phyloP scores from a whole-genome alignment of 2,888 invertebrate genomes.

The Baccha elongata region DNA sequence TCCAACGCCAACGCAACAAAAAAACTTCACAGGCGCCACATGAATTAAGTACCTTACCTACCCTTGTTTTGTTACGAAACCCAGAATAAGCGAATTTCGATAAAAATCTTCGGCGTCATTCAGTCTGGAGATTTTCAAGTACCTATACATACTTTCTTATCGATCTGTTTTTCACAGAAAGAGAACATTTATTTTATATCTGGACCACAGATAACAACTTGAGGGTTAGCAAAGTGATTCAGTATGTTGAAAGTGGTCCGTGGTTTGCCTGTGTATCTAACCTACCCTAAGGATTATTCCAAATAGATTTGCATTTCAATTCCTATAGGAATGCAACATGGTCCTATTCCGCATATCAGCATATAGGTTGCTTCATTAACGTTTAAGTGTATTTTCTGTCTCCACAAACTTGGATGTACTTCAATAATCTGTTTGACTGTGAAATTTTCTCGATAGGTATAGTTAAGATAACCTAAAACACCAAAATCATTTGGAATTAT shows the following conservation, averaged over 20 bases:
- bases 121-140: constrained; percentile 60
- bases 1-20: constrained; percentile 8
- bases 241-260: neutral
- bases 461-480: too few species aligned
- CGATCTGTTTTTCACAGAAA: constrained; percentile 42
- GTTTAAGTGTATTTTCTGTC: constrained; percentile 25
- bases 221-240: constrained; percentile 14
- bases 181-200: constrained; percentile 13
- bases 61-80: constrained; percentile 34
- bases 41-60: constrained; percentile 30
- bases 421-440: constrained; percentile 58
- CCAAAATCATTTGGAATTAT: constrained; percentile 58
- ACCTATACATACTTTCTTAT: too few species aligned
- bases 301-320: constrained; percentile 28
- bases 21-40: constrained; percentile 41
- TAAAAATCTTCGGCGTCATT: constrained; percentile 52
- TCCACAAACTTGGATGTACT: constrained; percentile 20
- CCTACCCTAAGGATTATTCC: constrained; percentile 19
- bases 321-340: constrained; percentile 7
- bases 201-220: constrained; percentile 6
- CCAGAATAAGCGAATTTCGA: too few species aligned
- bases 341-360: too few species aligned
- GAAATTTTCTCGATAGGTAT: constrained; percentile 49
- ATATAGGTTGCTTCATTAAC: constrained; percentile 24
- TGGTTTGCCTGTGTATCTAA: constrained; percentile 13